Base-by-base conservation (phyloP, 1,140 invertebrate species). In the Eulimnadia texana region DNA sequence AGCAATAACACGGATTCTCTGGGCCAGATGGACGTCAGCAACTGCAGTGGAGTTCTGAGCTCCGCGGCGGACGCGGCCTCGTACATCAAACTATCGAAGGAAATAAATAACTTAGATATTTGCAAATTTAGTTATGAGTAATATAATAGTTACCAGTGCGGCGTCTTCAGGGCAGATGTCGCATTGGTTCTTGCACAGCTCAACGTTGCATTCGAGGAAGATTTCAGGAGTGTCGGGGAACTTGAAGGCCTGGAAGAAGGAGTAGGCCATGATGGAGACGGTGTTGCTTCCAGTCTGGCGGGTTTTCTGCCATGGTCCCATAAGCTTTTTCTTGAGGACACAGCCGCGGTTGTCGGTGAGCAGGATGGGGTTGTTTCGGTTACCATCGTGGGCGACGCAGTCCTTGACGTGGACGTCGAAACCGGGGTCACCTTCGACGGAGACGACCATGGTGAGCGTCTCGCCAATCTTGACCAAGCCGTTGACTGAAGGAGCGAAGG, bases 221-320 rank as follows among this genome's bases (percentile, higher is more conserved):
- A 92, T 74, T 67, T 92, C 87, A 82, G 90, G 88, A 24, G 85
- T 81, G 68, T 92, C 88, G 0, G 88, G 88, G 73, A 92, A 92
- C 72, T 90, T 90, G 71, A 92, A 90, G 0, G 87, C 87, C 70
- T 86, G 84, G 71, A 92, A 84, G 72, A 80, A 86, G 0, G 88
- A 84, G 66, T 82, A 91, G 0, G 86, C 84, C 28, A 90, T 83
- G 6, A 89, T 79, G 0, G 84, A 84, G 3, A 84, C 84, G n/a
- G 83, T 84, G 0, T 79, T 80, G 53, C 81, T 82, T 49, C 82
- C 80, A 11, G 85, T 86, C 13, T 87, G 80, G 61, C 78, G 79
- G 1, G 84, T 88, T 66, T 86, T 86, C 67, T 86, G 84, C 81
- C 89, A 89, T 2, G 83, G 79, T 3, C 84, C 86, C 68, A 89